Base-by-base conservation (phyloP, 1,140 invertebrate species). In the Aculops lycopersici region DNA sequence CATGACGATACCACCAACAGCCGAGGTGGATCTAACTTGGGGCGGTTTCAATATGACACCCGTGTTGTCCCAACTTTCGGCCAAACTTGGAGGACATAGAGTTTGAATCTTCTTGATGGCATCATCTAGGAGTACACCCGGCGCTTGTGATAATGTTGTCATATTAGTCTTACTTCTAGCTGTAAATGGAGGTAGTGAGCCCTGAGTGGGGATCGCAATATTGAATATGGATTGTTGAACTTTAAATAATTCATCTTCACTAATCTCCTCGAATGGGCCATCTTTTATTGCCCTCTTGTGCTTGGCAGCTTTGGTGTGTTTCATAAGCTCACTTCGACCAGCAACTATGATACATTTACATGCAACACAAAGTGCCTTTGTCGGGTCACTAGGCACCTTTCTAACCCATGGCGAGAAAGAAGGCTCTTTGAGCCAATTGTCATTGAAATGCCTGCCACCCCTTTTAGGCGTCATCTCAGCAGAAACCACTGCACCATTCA, bases 31-130 rank as follows among this genome's bases (percentile, higher is more conserved):
- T n/a, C n/a, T n/a, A 13, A 63, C 52, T 47, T 56, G 59, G 16
- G 64, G 64, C 13, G 80, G 78, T 52, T 88, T 74, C 12, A 90
- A 62, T 8, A 94, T 58, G 4, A 94, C 56, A 4, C 86, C 86
- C 19, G 88, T 83, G 60, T 95, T 94, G 54, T 95, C 88, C 84
- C 86, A 95, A 20, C 61, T 64, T 47, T 71, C 79, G 1, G 83
- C 75, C 12, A 79, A 59, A 3, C 56, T 53, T 14, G 64, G 54
- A 21, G 74, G 66, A 8, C 78, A 76, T 57, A 74, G 71, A 17
- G 59, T 52, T 50, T 76, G 61, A 20, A 88, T 55, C 40, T 58
- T 55, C 15, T 57, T 47, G 3, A 80, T 52, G 3, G 80, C 64
- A 31, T 62, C 54, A 13, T 53, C 50, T 24, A 79, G 51, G 3